Evolutionary conservation across 2,113 vertebrate genomes (phyloP).

Genomic region (Salvelinus namaycush): DNA sequence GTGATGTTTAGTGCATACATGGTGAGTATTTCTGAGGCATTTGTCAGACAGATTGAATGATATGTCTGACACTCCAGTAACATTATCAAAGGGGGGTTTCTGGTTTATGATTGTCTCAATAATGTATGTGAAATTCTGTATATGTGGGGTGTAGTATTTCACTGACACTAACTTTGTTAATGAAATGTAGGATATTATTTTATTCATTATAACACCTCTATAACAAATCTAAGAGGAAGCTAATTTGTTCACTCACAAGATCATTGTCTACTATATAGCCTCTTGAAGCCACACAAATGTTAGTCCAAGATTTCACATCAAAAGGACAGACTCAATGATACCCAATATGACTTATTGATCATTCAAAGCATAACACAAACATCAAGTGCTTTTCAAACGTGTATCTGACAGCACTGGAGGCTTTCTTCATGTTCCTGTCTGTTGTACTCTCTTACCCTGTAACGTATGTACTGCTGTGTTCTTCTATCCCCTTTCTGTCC

Average conservation of each 20-base stretch:
- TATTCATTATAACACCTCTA: not conserved
- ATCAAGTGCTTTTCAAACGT: not conserved
- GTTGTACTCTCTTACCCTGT: slow-evolving; percentile 17
- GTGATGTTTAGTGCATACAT: not conserved
- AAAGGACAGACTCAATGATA: not conserved
- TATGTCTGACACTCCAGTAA: not conserved
- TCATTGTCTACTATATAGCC: not conserved
- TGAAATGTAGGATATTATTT: not conserved
- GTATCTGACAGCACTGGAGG: not conserved
- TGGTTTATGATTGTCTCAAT: not conserved
- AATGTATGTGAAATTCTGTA: too few relatives aligned
- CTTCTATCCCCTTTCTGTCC: slow-evolving; percentile 20
- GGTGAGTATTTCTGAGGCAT: not conserved
- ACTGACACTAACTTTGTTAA: not conserved
- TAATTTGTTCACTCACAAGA: not conserved
- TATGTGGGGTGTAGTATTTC: too few relatives aligned
- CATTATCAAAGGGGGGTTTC: not conserved
- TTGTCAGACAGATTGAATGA: not conserved
- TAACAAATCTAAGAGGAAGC: not conserved
- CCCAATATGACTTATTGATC: not conserved
- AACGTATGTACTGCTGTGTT: slow-evolving; percentile 31
- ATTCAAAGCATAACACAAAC: not conserved
- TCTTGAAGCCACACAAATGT: not conserved
- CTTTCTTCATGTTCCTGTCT: slow-evolving; percentile 26
- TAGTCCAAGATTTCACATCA: not conserved